These are phyloP conservation scores for Oscheius sp. DNA, from an alignment of 2,888 invertebrate species.

Conservation along the genomic window DNA sequence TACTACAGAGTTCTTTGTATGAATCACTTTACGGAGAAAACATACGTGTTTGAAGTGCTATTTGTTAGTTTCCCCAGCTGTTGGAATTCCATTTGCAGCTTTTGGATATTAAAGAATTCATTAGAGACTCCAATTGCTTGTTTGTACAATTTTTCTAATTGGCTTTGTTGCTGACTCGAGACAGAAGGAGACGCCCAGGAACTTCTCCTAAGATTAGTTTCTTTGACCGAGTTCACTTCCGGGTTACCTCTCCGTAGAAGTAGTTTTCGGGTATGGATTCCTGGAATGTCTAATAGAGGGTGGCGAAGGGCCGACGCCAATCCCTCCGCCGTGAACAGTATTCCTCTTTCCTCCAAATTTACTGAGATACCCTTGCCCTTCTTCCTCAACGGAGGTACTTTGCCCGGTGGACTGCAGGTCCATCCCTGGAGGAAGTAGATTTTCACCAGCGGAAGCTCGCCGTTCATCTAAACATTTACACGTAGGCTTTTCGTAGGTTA, in stretches of 20 bases:
- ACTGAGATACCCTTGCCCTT: constrained; percentile 58
- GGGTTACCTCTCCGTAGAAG: constrained; percentile 38
- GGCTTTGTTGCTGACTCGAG: constrained; percentile 58
- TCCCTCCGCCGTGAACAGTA: constrained; percentile 55
- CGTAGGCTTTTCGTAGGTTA: background rate
- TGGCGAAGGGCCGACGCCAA: constrained; percentile 23
- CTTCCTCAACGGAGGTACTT: constrained; percentile 46
- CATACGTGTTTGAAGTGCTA: constrained; percentile 15
- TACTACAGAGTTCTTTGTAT: background rate
- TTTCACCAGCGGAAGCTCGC: constrained; percentile 65
- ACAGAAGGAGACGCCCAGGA: constrained; percentile 66
- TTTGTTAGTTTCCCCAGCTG: constrained; percentile 39
- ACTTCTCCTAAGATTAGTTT: constrained; percentile 55
- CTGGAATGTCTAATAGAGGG: constrained; percentile 51
- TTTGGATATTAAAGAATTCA: constrained; percentile 38
- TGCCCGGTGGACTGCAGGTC: constrained; percentile 2
- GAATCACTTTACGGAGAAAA: too few relatives aligned
- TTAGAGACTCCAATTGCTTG: constrained; percentile 38
- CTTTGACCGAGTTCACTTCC: too few relatives aligned
- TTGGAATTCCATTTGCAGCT: constrained; percentile 66
- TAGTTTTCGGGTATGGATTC: constrained; percentile 56
- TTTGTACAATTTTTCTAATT: constrained; percentile 64
- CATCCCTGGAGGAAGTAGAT: constrained; percentile 37
- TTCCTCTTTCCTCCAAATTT: constrained; percentile 65
- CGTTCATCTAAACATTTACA: constrained; percentile 52